Percentiles rank a stretch among this genome's conserved stretches.
These are phyloP conservation scores for Gallinago stenura DNA, from an alignment of 2,797 vertebrate species.

Conservation along the genomic window DNA sequence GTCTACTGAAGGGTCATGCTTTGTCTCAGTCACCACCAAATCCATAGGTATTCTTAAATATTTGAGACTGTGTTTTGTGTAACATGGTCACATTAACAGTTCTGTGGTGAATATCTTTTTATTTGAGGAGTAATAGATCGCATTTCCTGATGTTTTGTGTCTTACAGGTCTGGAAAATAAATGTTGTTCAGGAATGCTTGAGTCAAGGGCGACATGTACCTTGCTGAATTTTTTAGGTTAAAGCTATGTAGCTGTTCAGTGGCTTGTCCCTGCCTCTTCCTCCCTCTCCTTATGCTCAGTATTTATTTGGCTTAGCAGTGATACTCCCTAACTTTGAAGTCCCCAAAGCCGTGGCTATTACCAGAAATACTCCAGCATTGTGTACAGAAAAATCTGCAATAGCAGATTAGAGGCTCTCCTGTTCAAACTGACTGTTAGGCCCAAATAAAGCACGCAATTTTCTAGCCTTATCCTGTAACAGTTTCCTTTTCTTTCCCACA, in stretches of 20 bases:
- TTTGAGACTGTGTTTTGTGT: background rate
- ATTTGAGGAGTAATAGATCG: background rate
- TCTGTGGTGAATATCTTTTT: background rate
- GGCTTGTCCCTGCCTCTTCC: background rate
- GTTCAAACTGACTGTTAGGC: background rate
- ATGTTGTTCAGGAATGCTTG: background rate
- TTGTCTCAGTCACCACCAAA: background rate
- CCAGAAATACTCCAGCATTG: background rate
- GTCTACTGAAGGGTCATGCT: background rate
- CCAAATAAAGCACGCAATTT: background rate
- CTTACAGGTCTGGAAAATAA: background rate
- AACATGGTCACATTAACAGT: background rate
- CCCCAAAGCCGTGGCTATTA: background rate
- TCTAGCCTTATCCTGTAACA: background rate
- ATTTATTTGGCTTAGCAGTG: background rate
- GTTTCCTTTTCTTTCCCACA: background rate
- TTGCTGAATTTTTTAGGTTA: background rate
- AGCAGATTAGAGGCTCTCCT: background rate
- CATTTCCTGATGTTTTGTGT: background rate
- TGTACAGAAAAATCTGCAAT: background rate
- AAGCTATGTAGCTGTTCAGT: background rate
- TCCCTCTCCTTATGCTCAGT: background rate
- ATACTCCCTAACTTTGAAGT: background rate
- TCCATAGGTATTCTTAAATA: background rate
- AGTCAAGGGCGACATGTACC: background rate